These are phyloP conservation scores for Steatocranus sp. DNA, from an alignment of 2,797 vertebrate species.

Conservation along the genomic window DNA sequence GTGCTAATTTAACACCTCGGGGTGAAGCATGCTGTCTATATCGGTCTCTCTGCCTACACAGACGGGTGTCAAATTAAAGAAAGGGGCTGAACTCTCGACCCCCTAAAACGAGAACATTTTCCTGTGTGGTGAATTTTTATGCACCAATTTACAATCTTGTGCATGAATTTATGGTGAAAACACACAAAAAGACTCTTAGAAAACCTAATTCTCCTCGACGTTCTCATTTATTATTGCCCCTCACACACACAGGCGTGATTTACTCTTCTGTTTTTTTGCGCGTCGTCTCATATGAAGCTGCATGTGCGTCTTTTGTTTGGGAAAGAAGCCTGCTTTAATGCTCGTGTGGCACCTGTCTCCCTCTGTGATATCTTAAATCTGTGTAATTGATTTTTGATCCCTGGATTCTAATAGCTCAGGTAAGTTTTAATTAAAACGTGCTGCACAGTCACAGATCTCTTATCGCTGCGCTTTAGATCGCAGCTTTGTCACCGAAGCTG, in stretches of 20 bases:
- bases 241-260: neutral
- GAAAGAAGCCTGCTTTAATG: neutral
- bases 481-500: neutral
- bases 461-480: neutral
- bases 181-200: neutral
- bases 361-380: neutral
- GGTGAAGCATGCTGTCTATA: constrained; percentile 14
- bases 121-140: neutral
- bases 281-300: neutral
- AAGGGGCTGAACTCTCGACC: neutral
- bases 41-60: neutral
- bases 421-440: neutral
- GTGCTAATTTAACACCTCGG: constrained; percentile 23
- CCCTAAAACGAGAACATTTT: neutral
- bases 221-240: neutral
- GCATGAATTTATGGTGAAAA: neutral
- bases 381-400: neutral
- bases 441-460: neutral
- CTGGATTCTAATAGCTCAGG: neutral
- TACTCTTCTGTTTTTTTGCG: fast-evolving
- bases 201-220: neutral
- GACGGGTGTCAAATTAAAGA: neutral
- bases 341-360: neutral
- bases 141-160: neutral
- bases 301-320: neutral